phyloP scores from a whole-genome alignment of 2,113 vertebrate species.

The Trinectes maculatus region DNA sequence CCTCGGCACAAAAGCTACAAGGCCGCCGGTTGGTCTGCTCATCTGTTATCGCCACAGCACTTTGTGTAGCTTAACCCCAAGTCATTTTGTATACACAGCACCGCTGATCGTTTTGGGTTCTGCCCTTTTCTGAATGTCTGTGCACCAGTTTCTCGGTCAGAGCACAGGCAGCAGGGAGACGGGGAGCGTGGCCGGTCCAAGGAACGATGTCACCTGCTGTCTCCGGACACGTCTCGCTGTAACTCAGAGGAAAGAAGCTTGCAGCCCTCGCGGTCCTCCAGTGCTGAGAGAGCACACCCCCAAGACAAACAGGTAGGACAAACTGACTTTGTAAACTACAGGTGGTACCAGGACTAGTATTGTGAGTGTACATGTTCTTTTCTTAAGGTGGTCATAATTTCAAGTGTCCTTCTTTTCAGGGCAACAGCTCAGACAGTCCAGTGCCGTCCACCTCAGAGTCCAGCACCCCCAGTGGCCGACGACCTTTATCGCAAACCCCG shows the following conservation, averaged over 20 bases:
- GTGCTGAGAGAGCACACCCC: slow-evolving; percentile 84
- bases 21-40: slow-evolving; percentile 84
- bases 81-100: background rate
- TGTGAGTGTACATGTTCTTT: background rate
- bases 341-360: too few species aligned
- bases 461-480: slow-evolving; percentile 92
- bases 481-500: slow-evolving; percentile 90
- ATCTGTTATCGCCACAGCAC: background rate
- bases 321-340: too few species aligned
- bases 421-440: slow-evolving; percentile 94
- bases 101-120: background rate
- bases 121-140: background rate
- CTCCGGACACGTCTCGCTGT: slow-evolving; percentile 90
- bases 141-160: slow-evolving; percentile 88
- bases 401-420: slow-evolving; percentile 73
- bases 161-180: slow-evolving; percentile 86
- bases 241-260: slow-evolving; percentile 92
- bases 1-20: slow-evolving; percentile 96
- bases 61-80: background rate
- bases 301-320: slow-evolving; percentile 85
- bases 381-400: background rate
- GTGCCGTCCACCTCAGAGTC: slow-evolving; percentile 96
- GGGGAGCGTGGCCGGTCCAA: slow-evolving; percentile 92
- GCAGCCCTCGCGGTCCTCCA: slow-evolving; percentile 90
- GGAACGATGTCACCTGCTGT: slow-evolving; percentile 93